Percentiles rank a stretch among this genome's conserved stretches.
Conservation (phyloP, 2,797 vertebrate species). For the Urocyon cinereoargenteus region DNA sequence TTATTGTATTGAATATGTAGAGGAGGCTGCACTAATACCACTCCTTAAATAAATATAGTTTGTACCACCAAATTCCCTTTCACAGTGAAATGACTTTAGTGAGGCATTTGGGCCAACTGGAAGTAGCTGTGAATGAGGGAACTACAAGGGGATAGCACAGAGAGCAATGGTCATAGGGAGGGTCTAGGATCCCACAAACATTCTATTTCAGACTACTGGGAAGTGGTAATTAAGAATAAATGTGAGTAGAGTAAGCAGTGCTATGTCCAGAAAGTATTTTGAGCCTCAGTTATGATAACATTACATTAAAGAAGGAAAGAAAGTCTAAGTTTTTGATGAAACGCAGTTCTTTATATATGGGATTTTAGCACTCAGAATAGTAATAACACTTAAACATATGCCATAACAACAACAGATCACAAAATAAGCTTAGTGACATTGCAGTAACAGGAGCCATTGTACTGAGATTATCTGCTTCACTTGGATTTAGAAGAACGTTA, state of each 20-base stretch:
- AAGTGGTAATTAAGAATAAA: slow-evolving; percentile 14
- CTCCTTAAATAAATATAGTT: not conserved
- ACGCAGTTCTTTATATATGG: not conserved
- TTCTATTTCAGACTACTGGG: not conserved
- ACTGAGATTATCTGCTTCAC: not conserved
- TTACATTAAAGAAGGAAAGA: slow-evolving; percentile 5
- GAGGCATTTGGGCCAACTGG: not conserved
- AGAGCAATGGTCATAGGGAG: not conserved
- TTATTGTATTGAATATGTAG: not conserved
- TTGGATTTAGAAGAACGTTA: not conserved
- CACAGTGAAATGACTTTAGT: not conserved
- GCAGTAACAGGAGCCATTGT: not conserved
- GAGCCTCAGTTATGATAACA: not conserved
- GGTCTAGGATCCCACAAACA: not conserved
- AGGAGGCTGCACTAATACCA: not conserved
- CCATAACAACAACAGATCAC: not conserved
- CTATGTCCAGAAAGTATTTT: not conserved
- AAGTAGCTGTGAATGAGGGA: not conserved
- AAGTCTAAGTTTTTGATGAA: slow-evolving; percentile 38
- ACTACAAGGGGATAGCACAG: not conserved
- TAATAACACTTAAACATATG: not conserved
- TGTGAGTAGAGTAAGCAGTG: not conserved
- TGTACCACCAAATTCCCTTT: not conserved
- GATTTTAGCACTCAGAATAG: not conserved
- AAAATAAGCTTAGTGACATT: not conserved